Conservation (phyloP, 1,140 invertebrate genomes). For the Magallana gigas region DNA sequence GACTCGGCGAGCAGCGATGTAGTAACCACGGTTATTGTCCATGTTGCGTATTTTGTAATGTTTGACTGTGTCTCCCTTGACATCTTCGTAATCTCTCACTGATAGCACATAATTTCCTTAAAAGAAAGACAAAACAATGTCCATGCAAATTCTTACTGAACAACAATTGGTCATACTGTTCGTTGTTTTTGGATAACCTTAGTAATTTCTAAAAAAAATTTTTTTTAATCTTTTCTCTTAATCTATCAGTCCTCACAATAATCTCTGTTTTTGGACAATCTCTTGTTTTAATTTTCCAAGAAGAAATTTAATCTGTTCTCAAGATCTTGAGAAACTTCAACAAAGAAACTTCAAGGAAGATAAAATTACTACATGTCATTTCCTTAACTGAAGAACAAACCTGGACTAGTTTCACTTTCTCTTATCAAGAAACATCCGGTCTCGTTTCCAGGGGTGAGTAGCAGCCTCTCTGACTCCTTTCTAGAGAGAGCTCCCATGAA, state of each 20-base stretch:
- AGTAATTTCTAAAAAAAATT: too few species aligned
- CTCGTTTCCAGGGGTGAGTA: slow-evolving; percentile 91
- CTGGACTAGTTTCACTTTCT: slow-evolving; percentile 89
- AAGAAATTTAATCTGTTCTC: too few species aligned
- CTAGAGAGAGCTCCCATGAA: slow-evolving; percentile 97
- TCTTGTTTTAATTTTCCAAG: too few species aligned
- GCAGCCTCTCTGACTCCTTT: slow-evolving; percentile 95
- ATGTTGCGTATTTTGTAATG: slow-evolving; percentile 98
- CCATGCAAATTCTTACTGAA: not conserved
- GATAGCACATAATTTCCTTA: slow-evolving; percentile 66
- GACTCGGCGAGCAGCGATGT: slow-evolving; percentile 75
- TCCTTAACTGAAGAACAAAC: slow-evolving; percentile 56
- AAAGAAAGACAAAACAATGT: slow-evolving; percentile 5
- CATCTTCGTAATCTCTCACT: slow-evolving; percentile 61
- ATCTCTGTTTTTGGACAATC: too few species aligned
- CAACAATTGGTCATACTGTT: too few species aligned
- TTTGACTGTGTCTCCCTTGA: slow-evolving; percentile 84
- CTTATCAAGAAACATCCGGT: slow-evolving; percentile 96
- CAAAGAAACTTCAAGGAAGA: too few species aligned
- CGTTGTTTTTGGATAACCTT: too few species aligned
- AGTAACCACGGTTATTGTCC: slow-evolving; percentile 91
- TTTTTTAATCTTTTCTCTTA: too few species aligned
- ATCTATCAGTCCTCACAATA: too few species aligned
- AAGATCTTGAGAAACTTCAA: too few species aligned
- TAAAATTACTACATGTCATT: too few species aligned